Conservation (phyloP, 30 jellyfish, hydroid and myxozoan genomes). For the Turritopsis dohrnii region DNA sequence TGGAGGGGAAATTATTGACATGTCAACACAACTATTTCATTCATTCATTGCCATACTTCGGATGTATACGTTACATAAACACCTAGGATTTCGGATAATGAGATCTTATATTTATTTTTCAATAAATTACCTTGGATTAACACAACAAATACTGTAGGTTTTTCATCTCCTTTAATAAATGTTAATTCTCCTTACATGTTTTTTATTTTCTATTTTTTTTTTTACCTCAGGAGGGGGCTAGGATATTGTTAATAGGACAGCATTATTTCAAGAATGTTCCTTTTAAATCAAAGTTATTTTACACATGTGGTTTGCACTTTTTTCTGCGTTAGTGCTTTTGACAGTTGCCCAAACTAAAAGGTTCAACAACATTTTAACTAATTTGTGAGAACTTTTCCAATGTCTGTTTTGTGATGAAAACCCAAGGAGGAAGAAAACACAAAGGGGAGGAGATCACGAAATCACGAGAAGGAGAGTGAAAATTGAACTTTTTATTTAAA, state of each 20-base stretch:
- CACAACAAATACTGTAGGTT: background rate
- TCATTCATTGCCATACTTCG: too few relatives aligned
- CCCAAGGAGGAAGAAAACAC: background rate
- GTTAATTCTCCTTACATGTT: background rate
- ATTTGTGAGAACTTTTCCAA: too few relatives aligned
- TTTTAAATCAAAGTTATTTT: background rate
- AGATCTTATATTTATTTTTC: background rate
- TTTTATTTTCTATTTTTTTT: too few relatives aligned
- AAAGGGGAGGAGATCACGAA: background rate
- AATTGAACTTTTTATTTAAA: background rate
- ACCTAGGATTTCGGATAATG: background rate
- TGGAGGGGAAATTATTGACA: background rate
- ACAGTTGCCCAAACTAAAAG: too few relatives aligned
- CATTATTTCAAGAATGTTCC: background rate
- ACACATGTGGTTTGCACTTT: background rate
- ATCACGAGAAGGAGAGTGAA: background rate
- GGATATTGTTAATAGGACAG: background rate
- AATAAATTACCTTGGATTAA: background rate
- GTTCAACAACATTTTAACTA: too few relatives aligned
- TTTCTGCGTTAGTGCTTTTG: too few relatives aligned
- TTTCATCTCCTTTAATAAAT: background rate
- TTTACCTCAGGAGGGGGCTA: background rate
- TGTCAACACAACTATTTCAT: background rate
- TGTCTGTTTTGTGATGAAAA: too few relatives aligned
- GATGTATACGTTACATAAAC: too few relatives aligned